These are phyloP conservation scores for Hirtodrosophila duncani DNA, from an alignment of 2,888 invertebrate species.

Conservation along the genomic window DNA sequence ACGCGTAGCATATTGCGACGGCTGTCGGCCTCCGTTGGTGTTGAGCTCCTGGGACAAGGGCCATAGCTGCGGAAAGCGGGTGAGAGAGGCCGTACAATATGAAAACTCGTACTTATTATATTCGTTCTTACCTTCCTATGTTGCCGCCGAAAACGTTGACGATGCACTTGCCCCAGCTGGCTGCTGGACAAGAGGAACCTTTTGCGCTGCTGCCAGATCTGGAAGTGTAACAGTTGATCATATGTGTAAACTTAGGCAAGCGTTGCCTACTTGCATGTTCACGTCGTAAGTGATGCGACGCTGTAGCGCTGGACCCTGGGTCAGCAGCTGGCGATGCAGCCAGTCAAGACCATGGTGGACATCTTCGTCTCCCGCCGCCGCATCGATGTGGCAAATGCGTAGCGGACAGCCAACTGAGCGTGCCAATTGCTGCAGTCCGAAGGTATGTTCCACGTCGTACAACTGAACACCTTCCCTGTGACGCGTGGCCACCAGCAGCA, in stretches of 20 bases:
- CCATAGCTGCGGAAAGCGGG: too few relatives aligned
- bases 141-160: conserved; percentile 54
- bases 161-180: conserved; percentile 51
- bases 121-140: conserved; percentile 48
- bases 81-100: too few relatives aligned
- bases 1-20: too few relatives aligned
- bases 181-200: conserved; percentile 44
- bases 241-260: background rate
- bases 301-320: conserved; percentile 39
- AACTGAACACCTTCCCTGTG: conserved; percentile 64
- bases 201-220: conserved; percentile 64
- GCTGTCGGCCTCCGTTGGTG: too few relatives aligned
- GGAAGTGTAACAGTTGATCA: background rate
- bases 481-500: conserved; percentile 71
- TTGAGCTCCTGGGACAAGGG: too few relatives aligned
- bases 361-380: conserved; percentile 5
- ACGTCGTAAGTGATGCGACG: conserved; percentile 62
- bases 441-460: conserved; percentile 74
- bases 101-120: too few relatives aligned
- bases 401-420: conserved; percentile 48
- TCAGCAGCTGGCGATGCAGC: conserved; percentile 50
- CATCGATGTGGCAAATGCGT: conserved; percentile 52
- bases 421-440: conserved; percentile 66
- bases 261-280: conserved; percentile 58
- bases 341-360: conserved; percentile 39